These are phyloP conservation scores for Adela reaumurella DNA, from an alignment of 2,888 invertebrate genomes.

Conservation along the genomic window DNA sequence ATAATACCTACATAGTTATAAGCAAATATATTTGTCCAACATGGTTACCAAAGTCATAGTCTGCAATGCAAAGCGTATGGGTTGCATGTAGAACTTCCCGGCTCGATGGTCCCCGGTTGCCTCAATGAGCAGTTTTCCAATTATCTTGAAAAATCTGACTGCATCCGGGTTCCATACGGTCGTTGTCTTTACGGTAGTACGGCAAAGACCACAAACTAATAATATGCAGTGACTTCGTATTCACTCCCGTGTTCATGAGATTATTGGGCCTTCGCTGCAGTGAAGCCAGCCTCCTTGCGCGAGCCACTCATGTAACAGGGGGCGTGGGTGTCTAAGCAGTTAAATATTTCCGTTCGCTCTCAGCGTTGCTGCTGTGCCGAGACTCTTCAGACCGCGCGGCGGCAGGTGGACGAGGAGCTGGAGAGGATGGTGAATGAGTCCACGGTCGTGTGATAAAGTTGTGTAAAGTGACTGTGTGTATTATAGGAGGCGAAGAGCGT, in stretches of 20 bases:
- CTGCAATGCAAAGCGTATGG: too few relatives aligned
- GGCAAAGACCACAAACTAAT: too few relatives aligned
- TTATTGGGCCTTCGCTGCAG: constrained; percentile 31
- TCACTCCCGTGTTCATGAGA: constrained; percentile 30
- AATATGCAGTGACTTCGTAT: too few relatives aligned
- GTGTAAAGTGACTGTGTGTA: neutral
- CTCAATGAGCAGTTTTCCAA: too few relatives aligned
- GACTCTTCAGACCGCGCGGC: constrained; percentile 26
- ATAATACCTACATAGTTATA: too few relatives aligned
- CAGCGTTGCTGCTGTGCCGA: constrained; percentile 41
- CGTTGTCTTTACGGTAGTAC: constrained; percentile 42
- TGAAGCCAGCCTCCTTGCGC: constrained; percentile 18
- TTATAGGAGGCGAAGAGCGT: constrained; percentile 36
- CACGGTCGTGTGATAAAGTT: constrained; percentile 14
- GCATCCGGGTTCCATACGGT: constrained; percentile 39
- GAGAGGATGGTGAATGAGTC: constrained; percentile 32
- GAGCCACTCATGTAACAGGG: constrained; percentile 19
- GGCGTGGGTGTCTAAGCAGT: constrained; percentile 36
- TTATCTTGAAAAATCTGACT: constrained; percentile 12
- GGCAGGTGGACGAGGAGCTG: constrained; percentile 32
- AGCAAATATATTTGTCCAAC: too few relatives aligned
- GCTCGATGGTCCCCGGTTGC: too few relatives aligned
- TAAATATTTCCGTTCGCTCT: too few relatives aligned
- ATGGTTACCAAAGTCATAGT: too few relatives aligned
- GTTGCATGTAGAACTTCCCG: too few relatives aligned